These are phyloP conservation scores for Graphium colonna DNA, from an alignment of 2,888 invertebrate species.

Conservation along the genomic window DNA sequence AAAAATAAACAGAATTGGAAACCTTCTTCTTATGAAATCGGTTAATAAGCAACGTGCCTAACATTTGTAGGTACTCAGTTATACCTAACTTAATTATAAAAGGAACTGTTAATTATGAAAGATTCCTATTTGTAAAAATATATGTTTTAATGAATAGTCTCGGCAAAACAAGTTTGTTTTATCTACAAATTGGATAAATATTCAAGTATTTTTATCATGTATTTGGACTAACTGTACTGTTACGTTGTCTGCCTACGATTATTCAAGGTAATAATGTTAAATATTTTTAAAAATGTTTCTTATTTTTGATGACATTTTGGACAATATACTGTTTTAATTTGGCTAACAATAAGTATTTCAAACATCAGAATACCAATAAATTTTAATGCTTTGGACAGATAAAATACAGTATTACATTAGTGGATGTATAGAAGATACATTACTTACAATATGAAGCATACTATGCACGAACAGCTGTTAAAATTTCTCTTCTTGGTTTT, in stretches of 20 bases:
- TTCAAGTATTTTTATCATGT: not conserved
- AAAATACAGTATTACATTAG: not conserved
- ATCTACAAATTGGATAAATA: too few species aligned
- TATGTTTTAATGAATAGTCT: too few species aligned
- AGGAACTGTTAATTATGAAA: too few species aligned
- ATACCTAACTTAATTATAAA: too few species aligned
- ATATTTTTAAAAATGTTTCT: not conserved
- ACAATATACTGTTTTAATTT: not conserved
- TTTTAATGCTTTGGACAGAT: not conserved
- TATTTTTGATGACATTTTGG: not conserved
- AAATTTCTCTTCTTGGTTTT: slow-evolving; percentile 45
- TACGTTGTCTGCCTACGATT: not conserved
- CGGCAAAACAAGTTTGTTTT: too few species aligned
- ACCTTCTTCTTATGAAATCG: too few species aligned
- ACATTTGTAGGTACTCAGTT: too few species aligned
- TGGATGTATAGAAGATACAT: slow-evolving; percentile 19
- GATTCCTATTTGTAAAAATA: too few species aligned
- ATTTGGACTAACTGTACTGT: not conserved
- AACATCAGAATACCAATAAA: not conserved
- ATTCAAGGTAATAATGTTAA: not conserved
- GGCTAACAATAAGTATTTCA: not conserved
- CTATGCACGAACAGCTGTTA: slow-evolving; percentile 69
- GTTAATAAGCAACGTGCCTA: too few species aligned
- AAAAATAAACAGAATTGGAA: too few species aligned
- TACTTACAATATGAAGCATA: slow-evolving; percentile 74